Percentiles rank a stretch among this genome's conserved stretches.
phyloP scores from a whole-genome alignment of 2,888 invertebrate species.

The Megamerina dolium region DNA sequence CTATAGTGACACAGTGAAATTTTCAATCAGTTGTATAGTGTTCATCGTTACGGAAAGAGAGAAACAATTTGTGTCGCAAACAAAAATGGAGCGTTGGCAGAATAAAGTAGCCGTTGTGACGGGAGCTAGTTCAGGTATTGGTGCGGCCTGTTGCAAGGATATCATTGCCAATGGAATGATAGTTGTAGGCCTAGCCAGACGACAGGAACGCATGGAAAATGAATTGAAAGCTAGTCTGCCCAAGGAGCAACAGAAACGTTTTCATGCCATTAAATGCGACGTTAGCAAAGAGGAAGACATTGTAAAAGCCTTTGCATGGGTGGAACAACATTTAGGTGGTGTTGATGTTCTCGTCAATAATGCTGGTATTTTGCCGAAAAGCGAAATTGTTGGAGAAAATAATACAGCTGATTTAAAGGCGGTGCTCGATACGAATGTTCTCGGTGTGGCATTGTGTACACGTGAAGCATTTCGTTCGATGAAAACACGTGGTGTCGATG shows the following conservation, averaged over 20 bases:
- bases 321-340: conserved; percentile 52
- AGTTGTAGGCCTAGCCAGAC: conserved; percentile 54
- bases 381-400: conserved; percentile 15
- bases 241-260: conserved; percentile 29
- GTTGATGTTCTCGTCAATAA: conserved; percentile 57
- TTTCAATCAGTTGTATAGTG: background rate
- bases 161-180: conserved; percentile 51
- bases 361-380: conserved; percentile 41
- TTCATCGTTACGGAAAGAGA: too few relatives aligned
- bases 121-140: conserved; percentile 59
- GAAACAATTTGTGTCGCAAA: background rate
- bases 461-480: conserved; percentile 51
- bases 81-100: conserved; percentile 53
- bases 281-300: conserved; percentile 54
- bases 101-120: conserved; percentile 59
- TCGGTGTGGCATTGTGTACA: conserved; percentile 50
- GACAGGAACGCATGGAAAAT: conserved; percentile 46
- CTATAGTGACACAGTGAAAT: too few relatives aligned
- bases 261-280: conserved; percentile 51
- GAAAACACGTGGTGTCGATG: conserved; percentile 48
- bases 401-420: conserved; percentile 32
- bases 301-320: conserved; percentile 50
- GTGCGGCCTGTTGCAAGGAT: conserved; percentile 48
- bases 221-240: conserved; percentile 26
- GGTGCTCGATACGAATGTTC: conserved; percentile 50